Conservation (phyloP, 2,888 invertebrate species). For the Alloscopus bannaensis region DNA sequence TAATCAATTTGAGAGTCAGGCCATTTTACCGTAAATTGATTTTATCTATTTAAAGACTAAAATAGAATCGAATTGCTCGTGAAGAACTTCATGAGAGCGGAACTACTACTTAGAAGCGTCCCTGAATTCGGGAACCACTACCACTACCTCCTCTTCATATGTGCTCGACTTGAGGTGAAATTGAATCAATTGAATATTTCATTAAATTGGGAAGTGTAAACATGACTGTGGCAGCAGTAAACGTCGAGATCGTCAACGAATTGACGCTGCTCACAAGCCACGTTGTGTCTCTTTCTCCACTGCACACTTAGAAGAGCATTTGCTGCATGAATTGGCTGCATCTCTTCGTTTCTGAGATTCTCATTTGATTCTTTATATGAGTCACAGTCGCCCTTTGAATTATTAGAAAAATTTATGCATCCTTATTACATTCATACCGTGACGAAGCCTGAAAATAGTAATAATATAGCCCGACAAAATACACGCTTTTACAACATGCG, state of each 20-base stretch:
- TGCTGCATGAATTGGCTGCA: too few relatives aligned
- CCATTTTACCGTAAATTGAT: conserved; percentile 59
- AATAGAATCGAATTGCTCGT: conserved; percentile 34
- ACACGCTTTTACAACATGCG: too few relatives aligned
- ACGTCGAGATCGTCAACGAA: too few relatives aligned
- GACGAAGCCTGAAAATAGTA: too few relatives aligned
- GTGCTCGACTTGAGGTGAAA: conserved; percentile 2
- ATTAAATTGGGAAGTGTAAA: conserved; percentile 16
- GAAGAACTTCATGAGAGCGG: too few relatives aligned
- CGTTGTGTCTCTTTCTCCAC: too few relatives aligned
- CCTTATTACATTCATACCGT: background rate
- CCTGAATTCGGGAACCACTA: background rate
- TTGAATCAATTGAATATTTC: conserved; percentile 26
- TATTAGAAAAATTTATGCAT: background rate
- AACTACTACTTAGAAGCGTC: background rate
- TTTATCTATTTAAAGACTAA: conserved; percentile 56
- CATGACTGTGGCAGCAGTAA: too few relatives aligned
- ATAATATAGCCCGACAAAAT: too few relatives aligned
- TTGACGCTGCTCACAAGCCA: too few relatives aligned
- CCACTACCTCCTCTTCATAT: too few relatives aligned
- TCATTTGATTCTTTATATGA: background rate
- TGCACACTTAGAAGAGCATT: too few relatives aligned
- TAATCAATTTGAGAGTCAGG: conserved; percentile 55
- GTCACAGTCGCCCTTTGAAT: background rate
- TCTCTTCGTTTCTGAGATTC: conserved; percentile 6